These are phyloP conservation scores for Venustoraphidia nigricollis DNA, from an alignment of 2,888 invertebrate genomes.

Conservation along the genomic window DNA sequence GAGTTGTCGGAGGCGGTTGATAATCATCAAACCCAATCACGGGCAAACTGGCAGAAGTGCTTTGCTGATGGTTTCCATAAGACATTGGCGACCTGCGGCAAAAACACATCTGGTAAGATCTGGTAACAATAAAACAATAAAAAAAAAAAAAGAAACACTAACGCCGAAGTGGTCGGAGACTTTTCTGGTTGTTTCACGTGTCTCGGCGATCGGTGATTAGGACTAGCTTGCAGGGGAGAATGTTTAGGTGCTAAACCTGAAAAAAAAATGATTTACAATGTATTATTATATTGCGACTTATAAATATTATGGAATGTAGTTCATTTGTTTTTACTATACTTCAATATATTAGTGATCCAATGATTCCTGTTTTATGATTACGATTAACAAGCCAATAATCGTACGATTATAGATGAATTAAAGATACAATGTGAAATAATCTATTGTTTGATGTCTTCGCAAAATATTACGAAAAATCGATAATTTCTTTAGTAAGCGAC, in stretches of 20 bases:
- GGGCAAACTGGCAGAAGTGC: constrained; percentile 52
- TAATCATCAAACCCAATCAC: constrained; percentile 57
- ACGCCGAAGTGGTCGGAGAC: constrained; percentile 21
- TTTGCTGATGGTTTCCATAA: constrained; percentile 43
- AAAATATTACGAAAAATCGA: no score
- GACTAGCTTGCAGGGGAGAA: constrained; percentile 42
- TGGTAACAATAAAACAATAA: constrained; percentile 7
- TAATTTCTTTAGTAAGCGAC: no score
- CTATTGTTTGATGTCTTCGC: no score
- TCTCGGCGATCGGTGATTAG: constrained; percentile 25
- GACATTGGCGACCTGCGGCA: background rate
- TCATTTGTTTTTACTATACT: no score
- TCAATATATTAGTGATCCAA: no score
- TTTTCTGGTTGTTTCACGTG: constrained; percentile 25
- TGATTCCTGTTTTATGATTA: no score
- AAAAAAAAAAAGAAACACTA: constrained; percentile 10
- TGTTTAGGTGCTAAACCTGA: constrained; percentile 37
- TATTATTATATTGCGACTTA: no score
- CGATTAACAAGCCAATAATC: no score
- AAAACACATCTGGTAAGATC: no score
- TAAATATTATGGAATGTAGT: no score
- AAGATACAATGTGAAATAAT: no score
- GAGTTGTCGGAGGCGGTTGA: constrained; percentile 17
- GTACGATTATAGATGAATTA: no score
- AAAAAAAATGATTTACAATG: background rate